phyloP scores from a whole-genome alignment of 2,888 invertebrate species.

The Zaprionus obscuricornis region DNA sequence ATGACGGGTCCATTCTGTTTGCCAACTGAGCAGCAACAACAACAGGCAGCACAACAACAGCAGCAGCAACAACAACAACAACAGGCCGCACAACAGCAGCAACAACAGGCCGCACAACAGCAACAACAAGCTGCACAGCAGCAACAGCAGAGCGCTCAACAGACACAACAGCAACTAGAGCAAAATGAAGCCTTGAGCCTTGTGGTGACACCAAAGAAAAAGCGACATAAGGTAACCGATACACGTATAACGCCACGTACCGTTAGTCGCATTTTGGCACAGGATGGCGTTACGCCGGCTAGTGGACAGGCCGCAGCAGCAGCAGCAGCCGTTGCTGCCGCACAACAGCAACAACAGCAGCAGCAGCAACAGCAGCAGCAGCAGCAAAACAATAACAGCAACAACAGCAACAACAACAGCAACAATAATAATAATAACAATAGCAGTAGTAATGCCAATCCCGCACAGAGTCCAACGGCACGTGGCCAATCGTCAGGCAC shows the following conservation, averaged over 20 bases:
- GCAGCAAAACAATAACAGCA: conserved; percentile 69
- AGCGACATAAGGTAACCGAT: conserved; percentile 98
- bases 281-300: conserved; percentile 90
- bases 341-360: conserved; percentile 83
- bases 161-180: conserved; percentile 89
- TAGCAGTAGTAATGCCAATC: conserved; percentile 81
- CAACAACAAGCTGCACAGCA: conserved; percentile 85
- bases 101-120: conserved; percentile 87
- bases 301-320: conserved; percentile 50
- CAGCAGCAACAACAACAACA: conserved; percentile 89
- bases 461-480: conserved; percentile 87
- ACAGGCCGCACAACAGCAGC: conserved; percentile 85
- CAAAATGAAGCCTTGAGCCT: conserved; percentile 97
- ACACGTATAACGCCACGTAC: conserved; percentile 96
- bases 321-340: conserved; percentile 48
- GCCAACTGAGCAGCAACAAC: conserved; percentile 86
- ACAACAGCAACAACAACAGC: conserved; percentile 37
- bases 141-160: conserved; percentile 85
- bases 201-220: conserved; percentile 97
- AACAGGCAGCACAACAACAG: conserved; percentile 90
- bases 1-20: conserved; percentile 87
- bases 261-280: conserved; percentile 92
- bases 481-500: conserved; percentile 85
- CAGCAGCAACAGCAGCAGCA: conserved; percentile 56
- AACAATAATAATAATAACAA: conserved; percentile 22